phyloP scores from a whole-genome alignment of 2,888 invertebrate species.

The Cryptocephalus moraei region DNA sequence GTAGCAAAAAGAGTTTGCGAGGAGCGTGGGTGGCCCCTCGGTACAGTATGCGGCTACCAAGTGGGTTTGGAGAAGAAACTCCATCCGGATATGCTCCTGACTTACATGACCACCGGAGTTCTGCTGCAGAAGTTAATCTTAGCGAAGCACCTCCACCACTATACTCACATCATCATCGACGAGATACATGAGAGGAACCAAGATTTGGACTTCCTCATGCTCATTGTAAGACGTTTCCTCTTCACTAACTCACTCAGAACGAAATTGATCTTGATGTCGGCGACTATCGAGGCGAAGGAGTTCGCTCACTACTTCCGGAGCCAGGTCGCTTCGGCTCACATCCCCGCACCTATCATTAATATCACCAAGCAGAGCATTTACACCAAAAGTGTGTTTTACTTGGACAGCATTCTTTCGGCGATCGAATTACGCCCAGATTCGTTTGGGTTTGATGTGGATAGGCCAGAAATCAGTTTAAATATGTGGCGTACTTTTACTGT shows the following conservation, averaged over 20 bases:
- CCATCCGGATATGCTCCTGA: constrained; percentile 60
- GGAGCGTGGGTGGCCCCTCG: constrained; percentile 74
- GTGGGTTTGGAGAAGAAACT: constrained; percentile 59
- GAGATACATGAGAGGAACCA: constrained; percentile 91
- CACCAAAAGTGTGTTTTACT: constrained; percentile 52
- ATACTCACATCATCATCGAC: constrained; percentile 83
- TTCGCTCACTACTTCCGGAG: constrained; percentile 58
- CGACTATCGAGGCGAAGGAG: constrained; percentile 68
- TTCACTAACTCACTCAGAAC: constrained; percentile 53
- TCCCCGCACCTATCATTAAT: constrained; percentile 48
- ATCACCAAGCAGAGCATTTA: constrained; percentile 44
- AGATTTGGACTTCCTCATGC: constrained; percentile 82
- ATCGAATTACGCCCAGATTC: too few relatives aligned
- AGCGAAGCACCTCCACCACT: constrained; percentile 61
- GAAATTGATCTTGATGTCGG: constrained; percentile 81
- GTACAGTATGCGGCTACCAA: constrained; percentile 83
- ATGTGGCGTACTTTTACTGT: constrained; percentile 36
- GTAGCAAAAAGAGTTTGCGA: constrained; percentile 75
- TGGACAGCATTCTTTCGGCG: constrained; percentile 33
- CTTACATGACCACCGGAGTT: constrained; percentile 84
- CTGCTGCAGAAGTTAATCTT: constrained; percentile 66
- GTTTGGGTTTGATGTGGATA: constrained; percentile 41
- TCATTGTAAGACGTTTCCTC: constrained; percentile 71
- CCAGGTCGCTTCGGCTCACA: constrained; percentile 29
- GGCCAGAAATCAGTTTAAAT: constrained; percentile 34